Conservation (phyloP, 1,140 invertebrate species). For the Protaetia brevitarsis region DNA sequence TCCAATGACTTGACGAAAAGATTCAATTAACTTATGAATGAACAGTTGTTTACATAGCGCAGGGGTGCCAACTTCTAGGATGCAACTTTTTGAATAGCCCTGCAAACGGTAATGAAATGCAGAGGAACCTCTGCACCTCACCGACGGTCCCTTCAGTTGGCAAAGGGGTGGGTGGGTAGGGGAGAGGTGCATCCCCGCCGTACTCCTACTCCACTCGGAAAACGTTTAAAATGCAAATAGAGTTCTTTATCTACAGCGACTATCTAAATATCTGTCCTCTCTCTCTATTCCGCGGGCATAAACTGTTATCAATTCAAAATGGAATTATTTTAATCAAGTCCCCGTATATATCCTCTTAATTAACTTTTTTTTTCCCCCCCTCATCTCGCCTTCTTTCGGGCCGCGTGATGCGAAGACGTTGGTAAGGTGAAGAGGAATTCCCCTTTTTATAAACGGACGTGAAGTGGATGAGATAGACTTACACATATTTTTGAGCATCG, state of each 20-base stretch:
- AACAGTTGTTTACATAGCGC: not conserved
- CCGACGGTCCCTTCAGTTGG: not conserved
- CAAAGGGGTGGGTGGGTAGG: not conserved
- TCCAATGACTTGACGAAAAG: not conserved
- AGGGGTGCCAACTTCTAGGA: not conserved
- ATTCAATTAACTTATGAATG: conserved; percentile 26
- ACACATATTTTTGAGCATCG: not conserved
- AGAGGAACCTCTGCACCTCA: not conserved
- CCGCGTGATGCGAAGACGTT: not conserved
- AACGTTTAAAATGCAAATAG: conserved; percentile 22
- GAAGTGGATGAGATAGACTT: not conserved
- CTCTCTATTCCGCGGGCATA: not conserved
- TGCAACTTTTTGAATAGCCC: conserved; percentile 7
- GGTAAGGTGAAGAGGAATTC: not conserved
- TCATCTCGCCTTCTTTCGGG: too few relatives aligned
- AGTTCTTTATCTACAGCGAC: conserved; percentile 14
- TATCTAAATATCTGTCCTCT: conserved; percentile 20
- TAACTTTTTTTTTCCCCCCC: too few relatives aligned
- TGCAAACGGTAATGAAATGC: conserved; percentile 17
- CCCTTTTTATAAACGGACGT: not conserved
- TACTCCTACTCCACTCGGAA: conserved; percentile 2
- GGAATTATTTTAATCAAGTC: conserved; percentile 19
- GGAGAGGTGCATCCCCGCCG: not conserved
- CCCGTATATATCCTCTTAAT: conserved; percentile 5
- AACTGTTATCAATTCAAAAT: conserved; percentile 20